phyloP scores from a whole-genome alignment of 2,888 invertebrate genomes.

The Carcina quercana region DNA sequence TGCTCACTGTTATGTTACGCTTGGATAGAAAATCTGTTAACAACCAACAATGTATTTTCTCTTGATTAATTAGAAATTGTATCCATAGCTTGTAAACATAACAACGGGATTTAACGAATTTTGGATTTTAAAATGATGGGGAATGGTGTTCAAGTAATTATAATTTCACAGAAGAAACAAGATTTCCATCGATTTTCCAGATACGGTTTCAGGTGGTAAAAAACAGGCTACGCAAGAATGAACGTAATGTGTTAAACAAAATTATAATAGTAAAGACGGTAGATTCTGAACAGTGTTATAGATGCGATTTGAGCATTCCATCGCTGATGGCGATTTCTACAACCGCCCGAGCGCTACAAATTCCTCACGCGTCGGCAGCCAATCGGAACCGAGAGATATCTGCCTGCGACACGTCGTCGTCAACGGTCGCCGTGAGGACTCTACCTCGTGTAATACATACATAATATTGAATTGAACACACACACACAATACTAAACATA shows the following conservation, averaged over 20 bases:
- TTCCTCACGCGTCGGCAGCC: slow-evolving; percentile 59
- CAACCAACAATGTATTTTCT: too few species aligned
- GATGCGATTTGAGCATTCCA: slow-evolving; percentile 28
- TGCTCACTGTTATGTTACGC: slow-evolving; percentile 45
- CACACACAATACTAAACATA: too few species aligned
- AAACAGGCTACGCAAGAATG: too few species aligned
- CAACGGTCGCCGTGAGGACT: neutral
- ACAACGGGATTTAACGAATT: too few species aligned
- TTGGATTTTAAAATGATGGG: too few species aligned
- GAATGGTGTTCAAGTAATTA: too few species aligned
- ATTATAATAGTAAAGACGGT: too few species aligned
- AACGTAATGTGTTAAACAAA: too few species aligned
- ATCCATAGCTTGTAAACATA: slow-evolving; percentile 1
- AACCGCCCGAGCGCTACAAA: slow-evolving; percentile 56
- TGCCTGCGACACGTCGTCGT: slow-evolving; percentile 12
- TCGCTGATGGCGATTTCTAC: slow-evolving; percentile 46
- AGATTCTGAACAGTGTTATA: neutral
- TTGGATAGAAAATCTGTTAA: slow-evolving; percentile 34
- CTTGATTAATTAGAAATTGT: slow-evolving; percentile 15
- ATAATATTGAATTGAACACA: too few species aligned
- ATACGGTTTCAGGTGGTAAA: too few species aligned
- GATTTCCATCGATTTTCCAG: too few species aligned
- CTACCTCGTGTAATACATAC: neutral
- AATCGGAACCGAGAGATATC: slow-evolving; percentile 62
- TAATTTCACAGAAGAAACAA: too few species aligned